Conservation (phyloP, 2,888 invertebrate genomes). For the Alitta virens region DNA sequence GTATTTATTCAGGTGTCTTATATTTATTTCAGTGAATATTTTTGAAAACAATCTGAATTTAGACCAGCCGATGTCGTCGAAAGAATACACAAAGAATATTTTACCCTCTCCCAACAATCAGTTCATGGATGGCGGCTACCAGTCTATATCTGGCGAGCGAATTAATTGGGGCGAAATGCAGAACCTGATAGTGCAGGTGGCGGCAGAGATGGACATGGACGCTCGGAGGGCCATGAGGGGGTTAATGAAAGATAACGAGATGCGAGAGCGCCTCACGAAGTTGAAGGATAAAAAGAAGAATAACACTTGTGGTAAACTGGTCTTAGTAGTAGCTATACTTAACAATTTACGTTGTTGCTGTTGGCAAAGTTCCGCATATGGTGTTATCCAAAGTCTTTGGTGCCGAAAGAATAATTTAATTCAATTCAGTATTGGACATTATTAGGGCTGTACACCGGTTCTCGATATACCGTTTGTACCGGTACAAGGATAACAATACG, state of each 20-base stretch:
- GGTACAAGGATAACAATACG: too few relatives aligned
- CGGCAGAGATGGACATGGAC: slow-evolving; percentile 43
- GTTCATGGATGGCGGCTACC: background rate
- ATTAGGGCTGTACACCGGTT: too few relatives aligned
- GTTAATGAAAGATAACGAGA: slow-evolving; percentile 44
- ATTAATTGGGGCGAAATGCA: slow-evolving; percentile 35
- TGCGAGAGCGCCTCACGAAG: slow-evolving; percentile 41
- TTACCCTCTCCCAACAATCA: background rate
- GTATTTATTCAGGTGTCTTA: too few relatives aligned
- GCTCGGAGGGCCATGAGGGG: slow-evolving; percentile 41
- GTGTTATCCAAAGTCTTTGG: too few relatives aligned
- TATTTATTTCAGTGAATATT: too few relatives aligned
- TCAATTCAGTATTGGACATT: too few relatives aligned
- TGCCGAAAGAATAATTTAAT: too few relatives aligned
- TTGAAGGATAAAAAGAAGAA: slow-evolving; percentile 26
- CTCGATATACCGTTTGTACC: too few relatives aligned
- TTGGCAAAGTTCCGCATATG: too few relatives aligned
- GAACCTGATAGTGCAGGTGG: slow-evolving; percentile 38
- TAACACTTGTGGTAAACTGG: background rate
- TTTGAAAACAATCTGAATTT: too few relatives aligned
- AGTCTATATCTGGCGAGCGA: slow-evolving; percentile 3
- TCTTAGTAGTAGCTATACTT: too few relatives aligned
- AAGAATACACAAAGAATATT: background rate
- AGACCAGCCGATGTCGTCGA: background rate
- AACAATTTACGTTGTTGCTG: too few relatives aligned